Percentiles rank a stretch among this genome's conserved stretches.
Conservation (phyloP, 92 coral and sea anemone genomes). For the Ricordea florida region DNA sequence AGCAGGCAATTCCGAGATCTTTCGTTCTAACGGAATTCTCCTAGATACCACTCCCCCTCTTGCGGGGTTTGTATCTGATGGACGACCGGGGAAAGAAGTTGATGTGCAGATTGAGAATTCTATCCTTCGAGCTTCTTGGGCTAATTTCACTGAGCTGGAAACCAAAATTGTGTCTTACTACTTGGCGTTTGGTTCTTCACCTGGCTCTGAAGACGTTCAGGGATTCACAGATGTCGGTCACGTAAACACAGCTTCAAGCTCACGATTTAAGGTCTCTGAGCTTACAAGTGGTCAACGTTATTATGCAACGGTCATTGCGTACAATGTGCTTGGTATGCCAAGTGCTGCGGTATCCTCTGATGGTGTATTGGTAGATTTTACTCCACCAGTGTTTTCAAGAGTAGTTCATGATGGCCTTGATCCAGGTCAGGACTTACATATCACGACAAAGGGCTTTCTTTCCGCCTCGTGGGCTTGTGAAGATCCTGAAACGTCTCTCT, state of each 20-base stretch:
- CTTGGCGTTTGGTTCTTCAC: conserved; percentile 86
- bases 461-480: conserved; percentile 76
- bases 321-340: conserved; percentile 79
- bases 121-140: conserved; percentile 84
- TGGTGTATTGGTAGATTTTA: conserved; percentile 84
- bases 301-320: conserved; percentile 84
- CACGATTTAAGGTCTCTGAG: conserved; percentile 70
- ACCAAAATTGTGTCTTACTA: conserved; percentile 73
- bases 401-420: conserved; percentile 73
- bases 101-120: conserved; percentile 77
- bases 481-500: conserved; percentile 74
- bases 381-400: conserved; percentile 75
- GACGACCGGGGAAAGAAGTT: conserved; percentile 47
- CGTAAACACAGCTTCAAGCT: conserved; percentile 72
- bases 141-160: conserved; percentile 81
- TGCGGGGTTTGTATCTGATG: conserved; percentile 80
- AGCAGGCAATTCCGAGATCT: conserved; percentile 76
- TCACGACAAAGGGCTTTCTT: conserved; percentile 29
- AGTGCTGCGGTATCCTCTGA: conserved; percentile 77
- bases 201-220: conserved; percentile 71
- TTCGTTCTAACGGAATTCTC: conserved; percentile 76
- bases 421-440: conserved; percentile 43
- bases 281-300: conserved; percentile 75
- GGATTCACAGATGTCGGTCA: conserved; percentile 84
- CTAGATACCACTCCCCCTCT: conserved; percentile 84